Base-by-base conservation (phyloP, 1,140 invertebrate species). In the Triops longicaudatus region DNA sequence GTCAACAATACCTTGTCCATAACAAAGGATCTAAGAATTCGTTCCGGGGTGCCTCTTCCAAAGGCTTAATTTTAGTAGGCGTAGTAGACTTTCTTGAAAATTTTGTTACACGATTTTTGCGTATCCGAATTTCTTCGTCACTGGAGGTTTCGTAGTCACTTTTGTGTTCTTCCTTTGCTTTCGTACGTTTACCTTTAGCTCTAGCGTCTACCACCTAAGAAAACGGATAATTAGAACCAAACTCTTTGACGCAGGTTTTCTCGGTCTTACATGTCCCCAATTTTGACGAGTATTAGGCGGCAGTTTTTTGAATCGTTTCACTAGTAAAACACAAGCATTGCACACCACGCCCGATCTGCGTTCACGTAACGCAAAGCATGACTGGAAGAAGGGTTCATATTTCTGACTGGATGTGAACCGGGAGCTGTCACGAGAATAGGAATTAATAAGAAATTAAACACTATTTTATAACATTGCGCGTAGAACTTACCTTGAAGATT, bases 381-480 rank as follows among this genome's bases (percentile, higher is more conserved):
- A 88, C 81, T 92, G 87, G 84, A 94, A 95, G 82, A 94, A 92
- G 78, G 91, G 88, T 82, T 95, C 93, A 82, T 95, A 95, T 81
- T 93, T 93, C 80, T 91, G 91, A 80, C 92, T 93, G 81, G 94
- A 93, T 1, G 93, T 95, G 83, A 95, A 95, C 74, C 93, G 86
- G 27, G 93, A 94, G 83, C 92, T 92, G 78, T 80, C 88, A 83
- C 74, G 80, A 80, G 78, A 82, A 79, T 76, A 78, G 78, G 42
- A 78, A 50, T 50, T n/a, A 14, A 3, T 50, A 4, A 76, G 42
- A 63, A 31, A 73, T 75, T 17, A 73, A 10, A 28, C 22, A 71
- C 41, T 44, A 44, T 50, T 73, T 77, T 76, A 72, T 9, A 31
- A 76, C 26, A 73, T 26, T 43, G 73, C 42, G 50, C 71, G 75